Conservation (phyloP, 2,888 invertebrate species). For the Drosophila subquinaria region DNA sequence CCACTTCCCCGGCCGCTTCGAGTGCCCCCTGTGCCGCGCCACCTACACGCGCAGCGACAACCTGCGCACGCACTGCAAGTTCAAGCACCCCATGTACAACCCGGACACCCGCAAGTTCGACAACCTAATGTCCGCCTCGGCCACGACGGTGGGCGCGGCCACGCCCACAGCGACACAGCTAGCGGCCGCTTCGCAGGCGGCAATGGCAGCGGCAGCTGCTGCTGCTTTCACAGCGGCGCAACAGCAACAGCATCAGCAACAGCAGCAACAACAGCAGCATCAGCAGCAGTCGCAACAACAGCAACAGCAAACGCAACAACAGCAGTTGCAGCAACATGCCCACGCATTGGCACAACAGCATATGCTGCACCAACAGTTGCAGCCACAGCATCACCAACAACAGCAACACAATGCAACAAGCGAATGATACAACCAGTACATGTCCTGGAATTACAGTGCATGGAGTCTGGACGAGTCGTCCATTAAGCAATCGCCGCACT, state of each 20-base stretch:
- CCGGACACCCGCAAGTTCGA: conserved; percentile 95
- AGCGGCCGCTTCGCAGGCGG: conserved; percentile 86
- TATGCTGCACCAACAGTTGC: conserved; percentile 72
- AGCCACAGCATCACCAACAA: conserved; percentile 83
- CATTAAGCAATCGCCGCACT: conserved; percentile 63
- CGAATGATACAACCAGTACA: conserved; percentile 85
- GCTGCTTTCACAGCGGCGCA: conserved; percentile 83
- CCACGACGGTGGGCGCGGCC: conserved; percentile 85
- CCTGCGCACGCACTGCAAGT: conserved; percentile 96
- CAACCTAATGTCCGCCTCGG: conserved; percentile 88
- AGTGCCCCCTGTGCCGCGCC: conserved; percentile 95
- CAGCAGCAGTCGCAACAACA: conserved; percentile 71
- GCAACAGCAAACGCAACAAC: conserved; percentile 69
- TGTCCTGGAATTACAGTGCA: conserved; percentile 85
- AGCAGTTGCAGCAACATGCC: conserved; percentile 77
- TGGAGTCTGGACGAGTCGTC: conserved; percentile 81
- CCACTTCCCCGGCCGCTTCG: conserved; percentile 96
- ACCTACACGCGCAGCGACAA: conserved; percentile 97
- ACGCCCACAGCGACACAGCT: conserved; percentile 87
- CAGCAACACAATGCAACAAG: conserved; percentile 84
- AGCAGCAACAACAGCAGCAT: conserved; percentile 76
- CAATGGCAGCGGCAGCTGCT: conserved; percentile 85
- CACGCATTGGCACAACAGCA: conserved; percentile 72
- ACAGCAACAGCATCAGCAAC: conserved; percentile 81
- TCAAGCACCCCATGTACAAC: conserved; percentile 95